Evolutionary conservation across 2,888 invertebrate genomes (phyloP).

Genomic region (Saturnia pavonia): DNA sequence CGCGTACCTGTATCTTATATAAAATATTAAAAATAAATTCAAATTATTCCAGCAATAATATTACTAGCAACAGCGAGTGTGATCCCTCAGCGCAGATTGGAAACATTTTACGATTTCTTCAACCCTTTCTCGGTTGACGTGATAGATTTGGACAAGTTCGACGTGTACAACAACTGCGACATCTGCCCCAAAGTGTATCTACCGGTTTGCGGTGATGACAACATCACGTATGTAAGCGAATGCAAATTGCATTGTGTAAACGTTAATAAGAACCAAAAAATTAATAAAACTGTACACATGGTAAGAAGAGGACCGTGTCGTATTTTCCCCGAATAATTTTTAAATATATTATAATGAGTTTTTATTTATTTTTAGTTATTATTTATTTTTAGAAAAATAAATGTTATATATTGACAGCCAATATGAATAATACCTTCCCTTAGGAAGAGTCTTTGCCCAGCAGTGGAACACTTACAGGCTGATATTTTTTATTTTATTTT

Average conservation of each 20-base stretch:
- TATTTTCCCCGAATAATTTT: conserved; percentile 24
- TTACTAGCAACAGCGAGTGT: neutral
- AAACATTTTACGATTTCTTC: conserved; percentile 18
- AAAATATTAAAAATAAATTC: neutral
- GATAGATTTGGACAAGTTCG: conserved; percentile 26
- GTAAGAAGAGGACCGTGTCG: conserved; percentile 25
- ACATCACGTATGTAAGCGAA: conserved; percentile 47
- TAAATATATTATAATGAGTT: too few relatives aligned
- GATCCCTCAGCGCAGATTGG: neutral
- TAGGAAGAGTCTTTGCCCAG: too few relatives aligned
- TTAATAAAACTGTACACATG: conserved; percentile 21
- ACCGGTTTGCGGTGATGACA: conserved; percentile 48
- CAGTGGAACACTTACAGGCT: too few relatives aligned
- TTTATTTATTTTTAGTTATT: too few relatives aligned
- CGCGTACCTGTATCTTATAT: too few relatives aligned
- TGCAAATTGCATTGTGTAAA: conserved; percentile 45
- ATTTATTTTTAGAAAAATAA: too few relatives aligned
- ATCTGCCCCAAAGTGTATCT: conserved; percentile 44
- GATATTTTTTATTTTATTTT: too few relatives aligned
- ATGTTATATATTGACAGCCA: too few relatives aligned
- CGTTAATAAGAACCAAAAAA: conserved; percentile 12
- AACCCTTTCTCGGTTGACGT: conserved; percentile 19
- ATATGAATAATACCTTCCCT: too few relatives aligned
- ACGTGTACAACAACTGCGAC: conserved; percentile 24
- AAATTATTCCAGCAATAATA: conserved; percentile 1